These are phyloP conservation scores for Trachelipus rathkii DNA, from an alignment of 1,140 invertebrate species.

Conservation along the genomic window DNA sequence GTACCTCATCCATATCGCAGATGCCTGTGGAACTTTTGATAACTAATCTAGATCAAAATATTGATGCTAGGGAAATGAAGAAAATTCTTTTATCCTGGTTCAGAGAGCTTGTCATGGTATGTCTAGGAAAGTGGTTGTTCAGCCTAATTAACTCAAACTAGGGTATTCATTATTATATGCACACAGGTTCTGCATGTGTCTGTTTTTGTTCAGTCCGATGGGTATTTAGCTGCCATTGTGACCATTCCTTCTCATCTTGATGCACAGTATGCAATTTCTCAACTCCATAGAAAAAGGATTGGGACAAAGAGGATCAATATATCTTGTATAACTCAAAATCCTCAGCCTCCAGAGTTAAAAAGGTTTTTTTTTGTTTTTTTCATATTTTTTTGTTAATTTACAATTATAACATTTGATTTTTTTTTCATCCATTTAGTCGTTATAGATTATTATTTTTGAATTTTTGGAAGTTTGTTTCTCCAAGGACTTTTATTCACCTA, in stretches of 20 bases:
- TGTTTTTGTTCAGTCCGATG: slow-evolving; percentile 64
- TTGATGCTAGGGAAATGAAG: slow-evolving; percentile 66
- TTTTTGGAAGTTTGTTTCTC: no score
- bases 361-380: slow-evolving; percentile 14
- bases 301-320: slow-evolving; percentile 78
- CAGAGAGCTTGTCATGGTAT: slow-evolving; percentile 65
- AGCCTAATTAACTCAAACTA: no score
- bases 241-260: slow-evolving; percentile 64
- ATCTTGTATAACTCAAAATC: slow-evolving; percentile 55
- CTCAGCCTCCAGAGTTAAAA: slow-evolving; percentile 57
- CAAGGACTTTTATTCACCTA: no score
- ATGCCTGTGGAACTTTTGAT: slow-evolving; percentile 64
- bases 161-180: background rate
- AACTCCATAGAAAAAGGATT: slow-evolving; percentile 74
- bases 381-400: no score
- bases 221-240: slow-evolving; percentile 62
- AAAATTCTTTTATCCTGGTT: slow-evolving; percentile 63
- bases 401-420: no score
- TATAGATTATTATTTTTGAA: no score
- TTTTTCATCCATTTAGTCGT: no score
- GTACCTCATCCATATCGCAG: background rate
- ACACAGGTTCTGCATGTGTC: slow-evolving; percentile 63
- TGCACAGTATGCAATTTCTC: slow-evolving; percentile 75
- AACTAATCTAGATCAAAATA: slow-evolving; percentile 71
- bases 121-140: no score